These are phyloP conservation scores for Agrenia bidenticulata DNA, from an alignment of 2,888 invertebrate species.

Conservation along the genomic window DNA sequence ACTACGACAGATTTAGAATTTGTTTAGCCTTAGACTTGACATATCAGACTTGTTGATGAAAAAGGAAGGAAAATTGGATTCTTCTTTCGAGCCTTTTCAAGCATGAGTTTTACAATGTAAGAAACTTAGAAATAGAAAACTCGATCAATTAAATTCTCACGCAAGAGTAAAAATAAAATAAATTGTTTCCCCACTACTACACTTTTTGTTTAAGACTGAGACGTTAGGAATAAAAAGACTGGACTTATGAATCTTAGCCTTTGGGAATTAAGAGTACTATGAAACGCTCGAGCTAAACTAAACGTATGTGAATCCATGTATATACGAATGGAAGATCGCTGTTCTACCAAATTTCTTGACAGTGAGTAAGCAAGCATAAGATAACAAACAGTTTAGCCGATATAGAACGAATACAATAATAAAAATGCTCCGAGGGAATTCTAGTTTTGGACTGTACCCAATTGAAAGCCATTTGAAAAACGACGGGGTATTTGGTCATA, in stretches of 20 bases:
- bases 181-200: too few relatives aligned
- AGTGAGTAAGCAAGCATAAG: conserved; percentile 5
- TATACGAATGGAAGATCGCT: not conserved
- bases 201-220: too few relatives aligned
- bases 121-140: too few relatives aligned
- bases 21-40: too few relatives aligned
- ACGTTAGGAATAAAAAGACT: too few relatives aligned
- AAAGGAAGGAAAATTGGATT: too few relatives aligned
- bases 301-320: not conserved
- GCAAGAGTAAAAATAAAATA: too few relatives aligned
- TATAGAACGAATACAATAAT: conserved; percentile 8
- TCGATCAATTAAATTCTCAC: too few relatives aligned
- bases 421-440: not conserved
- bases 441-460: not conserved
- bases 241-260: too few relatives aligned
- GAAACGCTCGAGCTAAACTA: not conserved
- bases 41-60: too few relatives aligned
- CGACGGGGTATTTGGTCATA: not conserved
- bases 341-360: not conserved
- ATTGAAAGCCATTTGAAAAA: conserved; percentile 2
- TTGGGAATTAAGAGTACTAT: not conserved
- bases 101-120: too few relatives aligned
- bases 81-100: too few relatives aligned
- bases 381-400: conserved; percentile 16
- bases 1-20: not conserved